Evolutionary conservation across 2,888 invertebrate genomes (phyloP).

Genomic region (Mactromeris polynyma): DNA sequence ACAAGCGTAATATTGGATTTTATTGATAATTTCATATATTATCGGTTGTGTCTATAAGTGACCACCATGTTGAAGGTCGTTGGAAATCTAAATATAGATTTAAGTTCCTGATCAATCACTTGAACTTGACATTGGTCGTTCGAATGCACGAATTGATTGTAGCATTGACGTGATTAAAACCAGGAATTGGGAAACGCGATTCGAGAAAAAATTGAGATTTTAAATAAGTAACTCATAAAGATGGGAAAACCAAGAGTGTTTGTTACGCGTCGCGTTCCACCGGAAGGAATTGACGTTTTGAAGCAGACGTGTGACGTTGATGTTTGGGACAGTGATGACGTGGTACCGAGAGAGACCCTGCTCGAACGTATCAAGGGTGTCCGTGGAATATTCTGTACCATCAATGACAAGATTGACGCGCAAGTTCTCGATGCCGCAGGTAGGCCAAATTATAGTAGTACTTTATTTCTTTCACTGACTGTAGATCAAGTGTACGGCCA

Average conservation of each 20-base stretch:
- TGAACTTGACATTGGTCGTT: background rate
- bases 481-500: too few species aligned
- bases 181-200: too few species aligned
- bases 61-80: background rate
- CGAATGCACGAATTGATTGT: background rate
- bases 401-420: conserved; percentile 94
- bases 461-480: too few species aligned
- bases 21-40: background rate
- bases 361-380: conserved; percentile 90
- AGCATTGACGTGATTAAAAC: background rate
- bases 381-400: conserved; percentile 92
- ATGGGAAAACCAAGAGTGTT: conserved; percentile 75
- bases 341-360: conserved; percentile 89
- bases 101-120: background rate
- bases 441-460: too few species aligned
- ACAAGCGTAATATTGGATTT: background rate
- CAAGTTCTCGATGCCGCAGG: conserved; percentile 92
- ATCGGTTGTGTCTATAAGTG: background rate
- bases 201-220: too few species aligned
- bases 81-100: background rate
- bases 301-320: conserved; percentile 75
- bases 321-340: conserved; percentile 82
- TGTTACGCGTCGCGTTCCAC: conserved; percentile 83
- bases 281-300: conserved; percentile 77
- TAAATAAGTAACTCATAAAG: background rate